Evolutionary conservation across 2,113 vertebrate species (phyloP), one percentile per base, ranked within the genome.

Genomic region (Uria aalge): DNA sequence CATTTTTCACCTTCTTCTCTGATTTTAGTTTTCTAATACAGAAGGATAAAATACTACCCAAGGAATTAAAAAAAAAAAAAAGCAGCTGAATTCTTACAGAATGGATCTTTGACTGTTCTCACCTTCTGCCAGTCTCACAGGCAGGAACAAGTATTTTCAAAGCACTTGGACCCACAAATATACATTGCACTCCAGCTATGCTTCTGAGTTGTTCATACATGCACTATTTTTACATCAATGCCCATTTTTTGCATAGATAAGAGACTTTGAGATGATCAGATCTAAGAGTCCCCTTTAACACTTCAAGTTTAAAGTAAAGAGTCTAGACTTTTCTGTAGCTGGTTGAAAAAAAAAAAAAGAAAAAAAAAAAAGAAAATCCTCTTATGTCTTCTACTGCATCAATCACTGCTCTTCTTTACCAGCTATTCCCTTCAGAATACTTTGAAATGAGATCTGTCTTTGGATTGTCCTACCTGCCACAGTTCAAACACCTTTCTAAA

Each of bases 401-500:
- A 98, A 93, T 97, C 92, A 96, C 91, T 82, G 92, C 79, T 96
- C 95, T 95, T 74, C 93, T 97, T 97, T 97, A 97, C 95, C 86
- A 95, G 88, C 88, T 95, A 95, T 97, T 98, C 95, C 84, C 88
- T 96, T 98, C 96, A 98, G 97, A 97, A 97, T 98, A 97, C 95
- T 97, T 98, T 95, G 93, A 98, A 98, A 98, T 96, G 96, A 98
- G 97, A 96, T 97, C 92, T 95, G 96, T 96, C 96, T 97, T 96
- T 97, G 97, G 96, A 97, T 97, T 98, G 98, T 96, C 95, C 97
- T 97, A 98, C 96, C 97, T 98, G 95, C 96, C 98, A 97, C 94
- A 98, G 97, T 98, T 98, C 97, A 98, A 98, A 97, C 96, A 98
- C 97, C 97, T 97, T 98, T 97, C 97, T 98, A 97, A 98, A 98